Base-by-base conservation (phyloP, 92 coral and sea anemone species). In the Porites cylindrica region DNA sequence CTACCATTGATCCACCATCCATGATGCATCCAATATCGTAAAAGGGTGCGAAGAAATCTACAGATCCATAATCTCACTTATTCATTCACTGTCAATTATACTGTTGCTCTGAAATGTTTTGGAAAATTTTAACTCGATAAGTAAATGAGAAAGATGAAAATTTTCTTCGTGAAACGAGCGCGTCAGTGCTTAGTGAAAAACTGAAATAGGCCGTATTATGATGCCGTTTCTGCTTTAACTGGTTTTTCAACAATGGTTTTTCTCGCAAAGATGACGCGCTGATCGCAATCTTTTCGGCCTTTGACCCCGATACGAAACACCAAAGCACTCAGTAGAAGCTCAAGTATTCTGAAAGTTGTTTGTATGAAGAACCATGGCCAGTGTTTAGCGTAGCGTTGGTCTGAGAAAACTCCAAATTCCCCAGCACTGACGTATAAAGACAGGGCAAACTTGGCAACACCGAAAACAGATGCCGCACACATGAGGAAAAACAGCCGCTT, bases 351-450 rank as follows among this genome's bases (percentile, higher is more conserved):
- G 77, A 92, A 3, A 21, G 69, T 59, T 0, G 94, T 80, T 77
- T 95, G 92, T n/a, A 86, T 51, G 0, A 69, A 90, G 60, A 89
- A 88, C 98, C 98, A 95, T 0, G 88, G 66, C 98, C 98, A 95
- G 70, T 78, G 83, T 47, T 87, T 88, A 20, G 91, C 88, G 58
- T 79, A 73, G 10, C 72, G 23, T 67, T 53, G 32, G 4, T 83
- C 73, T 14, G 82, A 77, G 12, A 85, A 80, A 7, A 88, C 86
- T 24, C 94, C 94, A 69, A 64, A 59, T 7, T 91, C 92, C 3
- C 83, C 85, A 75, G 73, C 84, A 29, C 88, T 74, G 19, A 91
- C 75, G 75, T 91, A 87, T 18, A 93, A 86, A 66, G 84, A 85
- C 38, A 95, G 79, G 47, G 77, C 87, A 72, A 95, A 95, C 64